Conservation (phyloP, 2,113 vertebrate genomes). For the Columba janthina region DNA sequence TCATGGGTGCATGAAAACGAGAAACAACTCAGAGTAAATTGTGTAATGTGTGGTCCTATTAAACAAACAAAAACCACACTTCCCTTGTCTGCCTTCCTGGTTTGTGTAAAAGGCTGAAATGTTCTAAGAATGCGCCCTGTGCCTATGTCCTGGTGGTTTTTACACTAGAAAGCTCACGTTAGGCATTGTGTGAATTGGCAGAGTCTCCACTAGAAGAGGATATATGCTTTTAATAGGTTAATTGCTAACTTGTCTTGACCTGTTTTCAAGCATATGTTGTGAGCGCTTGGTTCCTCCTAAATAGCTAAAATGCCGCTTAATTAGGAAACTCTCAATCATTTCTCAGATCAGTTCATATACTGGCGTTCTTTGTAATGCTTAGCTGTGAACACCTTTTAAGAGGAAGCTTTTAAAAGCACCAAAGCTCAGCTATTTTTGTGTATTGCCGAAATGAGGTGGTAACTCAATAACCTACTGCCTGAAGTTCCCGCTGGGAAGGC, state of each 20-base stretch:
- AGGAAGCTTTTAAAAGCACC: slow-evolving; percentile 57
- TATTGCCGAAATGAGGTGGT: background rate
- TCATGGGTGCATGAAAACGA: background rate
- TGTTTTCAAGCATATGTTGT: slow-evolving; percentile 73
- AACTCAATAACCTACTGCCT: background rate
- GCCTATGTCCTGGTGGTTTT: background rate
- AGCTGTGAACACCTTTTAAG: slow-evolving; percentile 70
- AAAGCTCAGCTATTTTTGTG: slow-evolving; percentile 15
- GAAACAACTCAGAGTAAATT: background rate
- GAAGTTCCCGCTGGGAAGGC: background rate
- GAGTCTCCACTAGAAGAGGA: slow-evolving; percentile 43
- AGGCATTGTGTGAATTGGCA: background rate
- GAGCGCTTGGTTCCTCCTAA: slow-evolving; percentile 67
- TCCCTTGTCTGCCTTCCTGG: background rate
- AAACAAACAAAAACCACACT: background rate
- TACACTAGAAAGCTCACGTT: background rate
- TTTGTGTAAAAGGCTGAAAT: slow-evolving; percentile 45
- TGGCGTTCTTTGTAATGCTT: slow-evolving; percentile 61
- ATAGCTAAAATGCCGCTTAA: slow-evolving; percentile 75
- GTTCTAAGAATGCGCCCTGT: background rate
- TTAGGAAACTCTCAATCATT: slow-evolving; percentile 74
- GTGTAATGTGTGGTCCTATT: background rate
- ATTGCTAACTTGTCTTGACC: slow-evolving; percentile 78
- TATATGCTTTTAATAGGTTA: slow-evolving; percentile 74
- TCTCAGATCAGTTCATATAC: slow-evolving; percentile 58